Base-by-base conservation (phyloP, 2,888 invertebrate species). In the Tyria jacobaeae region DNA sequence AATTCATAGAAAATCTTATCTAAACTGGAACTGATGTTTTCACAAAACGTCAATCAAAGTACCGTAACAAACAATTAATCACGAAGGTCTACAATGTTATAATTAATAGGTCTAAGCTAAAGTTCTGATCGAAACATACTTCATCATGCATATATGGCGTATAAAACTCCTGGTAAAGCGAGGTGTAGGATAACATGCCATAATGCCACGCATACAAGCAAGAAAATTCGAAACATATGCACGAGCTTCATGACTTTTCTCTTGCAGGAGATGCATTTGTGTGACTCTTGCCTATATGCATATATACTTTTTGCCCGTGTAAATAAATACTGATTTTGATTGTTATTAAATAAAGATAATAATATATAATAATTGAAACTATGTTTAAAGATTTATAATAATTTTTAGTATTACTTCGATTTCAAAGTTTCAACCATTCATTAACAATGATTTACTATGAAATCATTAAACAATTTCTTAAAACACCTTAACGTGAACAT, bases 71-170 rank as follows among this genome's bases (percentile, higher is more conserved):
- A 76, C 66, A 66, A 81, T 81, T 74, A 72, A 80, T 77, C 75
- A 76, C 39, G 25, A 49, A 64, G 55, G 60, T 62, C 62, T 70
- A 73, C 78, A 70, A 71, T 71, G 64, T 63, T 70, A 64, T 76
- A 79, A 82, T 81, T 79, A 77, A 79, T 81, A 71, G 77, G 75
- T 60, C 39, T 57, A 57, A 64, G 70, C 57, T 75, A 67, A 75
- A 75, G 75, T 77, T 76, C 66, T 72, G 71, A 79, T 76, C 69
- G 67, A 60, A 75, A 66, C 64, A 61, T 68, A 70, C 68, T 75
- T 69, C 61, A 67, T 75, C 70, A 73, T 24, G 37, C 50, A 14
- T 25, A 56, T 68, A 53, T 41, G 14, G n/a, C 14, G 17, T 15
- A 0, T 44, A 48, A 48, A 24, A 34, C 24, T 35, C 17, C 2